phyloP scores from a whole-genome alignment of 2,113 vertebrate species.

The Poecilia latipinna region DNA sequence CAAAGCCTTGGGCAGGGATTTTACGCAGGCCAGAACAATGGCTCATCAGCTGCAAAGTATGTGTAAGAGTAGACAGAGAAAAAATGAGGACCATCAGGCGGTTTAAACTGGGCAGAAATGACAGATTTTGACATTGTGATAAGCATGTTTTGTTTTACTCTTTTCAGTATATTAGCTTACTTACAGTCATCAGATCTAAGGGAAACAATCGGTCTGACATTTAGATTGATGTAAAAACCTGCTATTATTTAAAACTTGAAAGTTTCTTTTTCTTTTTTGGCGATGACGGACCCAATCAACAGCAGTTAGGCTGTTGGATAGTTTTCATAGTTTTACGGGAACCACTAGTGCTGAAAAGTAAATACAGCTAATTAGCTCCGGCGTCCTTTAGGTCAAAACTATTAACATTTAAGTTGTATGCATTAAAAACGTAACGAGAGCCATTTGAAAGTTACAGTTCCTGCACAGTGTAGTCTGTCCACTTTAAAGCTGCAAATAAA shows the following conservation, averaged over 20 bases:
- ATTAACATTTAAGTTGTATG: not conserved
- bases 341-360: not conserved
- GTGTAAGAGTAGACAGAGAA: constrained; percentile 32
- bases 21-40: constrained; percentile 67
- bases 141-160: not conserved
- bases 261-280: too few relatives aligned
- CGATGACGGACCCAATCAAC: not conserved
- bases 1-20: constrained; percentile 74
- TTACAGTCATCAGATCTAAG: not conserved
- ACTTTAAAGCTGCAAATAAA: not conserved
- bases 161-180: not conserved
- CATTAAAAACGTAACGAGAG: not conserved
- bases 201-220: not conserved
- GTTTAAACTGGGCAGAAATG: not conserved
- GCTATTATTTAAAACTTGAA: not conserved
- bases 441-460: not conserved
- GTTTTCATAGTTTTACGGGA: not conserved
- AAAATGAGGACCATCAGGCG: constrained; percentile 21
- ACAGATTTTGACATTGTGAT: not conserved
- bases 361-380: not conserved
- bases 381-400: not conserved
- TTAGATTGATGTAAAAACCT: not conserved
- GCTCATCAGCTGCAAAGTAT: constrained; percentile 63
- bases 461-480: not conserved
- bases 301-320: not conserved